phyloP scores from a whole-genome alignment of 2,113 vertebrate species.

The Leucosticte australis region DNA sequence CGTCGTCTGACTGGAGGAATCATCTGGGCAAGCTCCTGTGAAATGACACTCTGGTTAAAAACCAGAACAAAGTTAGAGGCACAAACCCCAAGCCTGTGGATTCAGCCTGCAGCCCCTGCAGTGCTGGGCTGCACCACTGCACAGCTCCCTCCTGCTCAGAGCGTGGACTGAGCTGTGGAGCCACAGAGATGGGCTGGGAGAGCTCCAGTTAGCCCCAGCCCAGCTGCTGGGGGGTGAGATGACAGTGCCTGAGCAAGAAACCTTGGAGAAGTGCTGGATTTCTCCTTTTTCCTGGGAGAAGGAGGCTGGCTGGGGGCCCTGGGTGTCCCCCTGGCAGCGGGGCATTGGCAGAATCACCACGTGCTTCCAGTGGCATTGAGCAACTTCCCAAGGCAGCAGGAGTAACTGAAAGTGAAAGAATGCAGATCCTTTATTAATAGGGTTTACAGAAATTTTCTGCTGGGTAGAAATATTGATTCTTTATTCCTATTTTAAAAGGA shows the following conservation, averaged over 20 bases:
- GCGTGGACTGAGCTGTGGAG: too few relatives aligned
- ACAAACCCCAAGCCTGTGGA: neutral
- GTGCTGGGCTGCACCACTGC: neutral
- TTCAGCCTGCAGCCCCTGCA: neutral
- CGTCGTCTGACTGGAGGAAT: neutral
- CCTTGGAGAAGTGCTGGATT: neutral
- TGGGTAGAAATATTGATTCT: constrained; percentile 41
- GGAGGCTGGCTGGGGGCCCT: neutral
- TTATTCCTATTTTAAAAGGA: constrained; percentile 46
- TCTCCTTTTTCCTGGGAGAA: neutral
- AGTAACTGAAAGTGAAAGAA: constrained; percentile 23
- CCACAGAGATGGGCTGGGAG: fast-evolving
- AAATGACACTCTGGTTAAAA: neutral
- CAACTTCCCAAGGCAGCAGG: neutral
- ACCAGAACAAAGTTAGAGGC: neutral
- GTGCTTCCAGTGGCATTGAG: neutral
- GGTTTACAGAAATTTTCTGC: constrained; percentile 4
- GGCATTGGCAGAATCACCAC: fast-evolving
- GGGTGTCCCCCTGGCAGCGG: neutral
- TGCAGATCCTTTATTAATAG: constrained; percentile 16
- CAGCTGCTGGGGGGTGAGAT: neutral
- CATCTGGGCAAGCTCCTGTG: neutral
- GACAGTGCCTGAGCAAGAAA: neutral
- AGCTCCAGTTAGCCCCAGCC: neutral
- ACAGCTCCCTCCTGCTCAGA: fast-evolving